Evolutionary conservation across 2,888 invertebrate species (phyloP).

Genomic region (Harpalus rufipes): DNA sequence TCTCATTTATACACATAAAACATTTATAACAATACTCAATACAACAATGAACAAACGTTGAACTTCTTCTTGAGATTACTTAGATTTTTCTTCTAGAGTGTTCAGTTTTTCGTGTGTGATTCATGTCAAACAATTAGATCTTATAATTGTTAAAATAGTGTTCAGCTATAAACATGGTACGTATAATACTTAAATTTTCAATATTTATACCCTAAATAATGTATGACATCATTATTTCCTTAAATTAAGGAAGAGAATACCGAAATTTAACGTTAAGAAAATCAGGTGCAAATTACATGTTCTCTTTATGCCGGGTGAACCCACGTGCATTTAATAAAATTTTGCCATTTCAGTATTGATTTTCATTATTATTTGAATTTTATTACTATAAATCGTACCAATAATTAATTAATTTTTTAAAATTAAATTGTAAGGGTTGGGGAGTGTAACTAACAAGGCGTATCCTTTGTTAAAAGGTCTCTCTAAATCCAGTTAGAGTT

Average conservation of each 20-base stretch:
- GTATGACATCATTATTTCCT: background rate
- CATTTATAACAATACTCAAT: background rate
- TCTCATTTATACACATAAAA: background rate
- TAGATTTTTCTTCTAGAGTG: conserved; percentile 43
- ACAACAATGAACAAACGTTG: background rate
- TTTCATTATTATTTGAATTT: background rate
- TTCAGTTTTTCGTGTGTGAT: conserved; percentile 58
- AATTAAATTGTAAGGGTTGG: background rate
- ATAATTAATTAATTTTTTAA: background rate
- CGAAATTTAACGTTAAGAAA: conserved; percentile 17
- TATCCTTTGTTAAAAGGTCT: conserved; percentile 80
- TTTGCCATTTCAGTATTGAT: background rate
- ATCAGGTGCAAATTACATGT: conserved; percentile 53
- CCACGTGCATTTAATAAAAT: conserved; percentile 63
- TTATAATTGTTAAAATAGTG: conserved; percentile 58
- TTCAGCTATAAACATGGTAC: conserved; percentile 49
- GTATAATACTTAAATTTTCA: background rate
- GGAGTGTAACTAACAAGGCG: background rate
- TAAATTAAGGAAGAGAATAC: conserved; percentile 17
- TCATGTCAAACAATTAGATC: conserved; percentile 39
- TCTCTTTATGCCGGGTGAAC: conserved; percentile 60
- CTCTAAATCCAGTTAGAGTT: conserved; percentile 95
- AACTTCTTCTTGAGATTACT: conserved; percentile 8
- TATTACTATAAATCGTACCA: background rate
- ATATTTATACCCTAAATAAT: conserved; percentile 22